Base-by-base conservation (phyloP, 2,113 vertebrate species). In the Neolamprologus sp. region DNA sequence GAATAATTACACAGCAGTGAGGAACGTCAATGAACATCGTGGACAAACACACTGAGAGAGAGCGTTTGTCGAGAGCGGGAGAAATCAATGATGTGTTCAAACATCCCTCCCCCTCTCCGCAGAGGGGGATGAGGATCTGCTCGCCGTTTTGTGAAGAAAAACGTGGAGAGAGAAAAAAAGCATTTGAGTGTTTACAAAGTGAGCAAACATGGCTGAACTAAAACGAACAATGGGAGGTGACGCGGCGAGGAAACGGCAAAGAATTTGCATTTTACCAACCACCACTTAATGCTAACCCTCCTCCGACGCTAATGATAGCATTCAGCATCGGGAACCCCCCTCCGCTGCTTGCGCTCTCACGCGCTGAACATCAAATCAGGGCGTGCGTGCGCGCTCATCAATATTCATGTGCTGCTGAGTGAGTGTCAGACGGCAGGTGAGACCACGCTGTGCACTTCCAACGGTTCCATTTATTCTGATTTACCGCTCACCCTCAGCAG, bases 231-330 rank as follows among this genome's bases (percentile, higher is more conserved):
- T 10, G 68, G 80, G 78, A 83, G 33, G 63, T 71, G 65, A 87
- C 79, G 1, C 28, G 14, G 49, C 9, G 14, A 90, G 80, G 73
- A 80, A 85, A 54, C 31, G 53, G 54, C 71, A 65, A 88, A 53
- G 49, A 85, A 91, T 90, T 85, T 84, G 73, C 90, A 87, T 90
- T 91, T 88, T 90, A 87, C 91, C 88, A 87, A 88, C 82, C 33
- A 78, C 84, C 87, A 85, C 84, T 91, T 93, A 90, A 65, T 42
- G 26, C 79, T 86, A 58, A 51, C 51, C 54, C 60, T 60, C 68
- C 86, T 55, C 81, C 88, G 55, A 65, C 80, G 57, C 85, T 90
- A 83, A 83, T 85, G 86, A 87, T 79, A 87, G 80, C 87, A 86
- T 85, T 85, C 91, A 85, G 63, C 81, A 68, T 75, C 7, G 60